Evolutionary conservation across 2,113 vertebrate genomes (phyloP).

Genomic region (Tachuris rubrigastra): DNA sequence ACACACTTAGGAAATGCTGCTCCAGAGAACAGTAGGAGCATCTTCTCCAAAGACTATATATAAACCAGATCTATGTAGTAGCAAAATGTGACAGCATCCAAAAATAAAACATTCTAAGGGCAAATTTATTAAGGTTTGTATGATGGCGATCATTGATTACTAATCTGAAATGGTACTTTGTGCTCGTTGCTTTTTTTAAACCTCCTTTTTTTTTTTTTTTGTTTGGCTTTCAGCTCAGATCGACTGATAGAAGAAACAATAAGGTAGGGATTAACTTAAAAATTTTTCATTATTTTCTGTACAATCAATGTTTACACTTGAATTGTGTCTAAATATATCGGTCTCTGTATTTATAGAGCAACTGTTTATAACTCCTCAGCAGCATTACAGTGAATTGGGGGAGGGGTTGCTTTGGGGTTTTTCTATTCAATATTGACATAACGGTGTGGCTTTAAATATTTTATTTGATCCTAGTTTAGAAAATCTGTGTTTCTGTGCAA

Average conservation of each 20-base stretch:
- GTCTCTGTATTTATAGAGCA: background rate
- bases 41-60: background rate
- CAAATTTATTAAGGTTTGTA: background rate
- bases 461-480: background rate
- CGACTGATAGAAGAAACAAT: conserved; percentile 98
- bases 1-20: background rate
- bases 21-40: background rate
- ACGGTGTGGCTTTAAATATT: background rate
- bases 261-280: conserved; percentile 82
- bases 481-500: background rate
- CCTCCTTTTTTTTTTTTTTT: background rate
- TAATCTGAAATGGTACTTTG: background rate
- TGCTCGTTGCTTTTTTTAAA: conserved; percentile 15
- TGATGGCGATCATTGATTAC: background rate
- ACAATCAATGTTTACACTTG: background rate
- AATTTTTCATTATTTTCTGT: background rate
- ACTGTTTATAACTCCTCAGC: background rate
- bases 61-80: background rate
- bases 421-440: background rate
- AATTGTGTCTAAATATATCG: background rate
- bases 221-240: conserved; percentile 86
- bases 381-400: background rate
- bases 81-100: background rate
- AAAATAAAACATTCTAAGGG: background rate
- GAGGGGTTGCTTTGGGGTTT: background rate